Percentiles rank a stretch among this genome's conserved stretches.
Conservation (phyloP, 2,797 vertebrate species). For the Catharus ustulatus region DNA sequence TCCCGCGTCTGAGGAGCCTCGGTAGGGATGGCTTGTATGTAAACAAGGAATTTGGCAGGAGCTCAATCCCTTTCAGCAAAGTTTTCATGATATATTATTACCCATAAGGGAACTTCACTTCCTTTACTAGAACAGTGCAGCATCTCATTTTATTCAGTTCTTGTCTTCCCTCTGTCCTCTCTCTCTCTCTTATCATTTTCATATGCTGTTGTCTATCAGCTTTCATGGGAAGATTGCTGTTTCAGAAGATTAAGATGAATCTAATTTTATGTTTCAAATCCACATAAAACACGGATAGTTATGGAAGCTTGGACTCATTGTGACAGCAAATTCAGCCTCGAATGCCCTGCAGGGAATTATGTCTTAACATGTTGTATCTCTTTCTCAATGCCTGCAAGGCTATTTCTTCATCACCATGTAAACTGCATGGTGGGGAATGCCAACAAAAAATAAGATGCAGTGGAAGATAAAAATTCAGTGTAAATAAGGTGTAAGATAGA, state of each 20-base stretch:
- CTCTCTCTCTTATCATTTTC: conserved; percentile 44
- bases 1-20: background rate
- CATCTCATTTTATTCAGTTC: conserved; percentile 57
- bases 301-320: conserved; percentile 64
- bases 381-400: conserved; percentile 50
- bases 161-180: conserved; percentile 30
- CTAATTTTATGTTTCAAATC: conserved; percentile 76
- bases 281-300: conserved; percentile 70
- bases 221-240: conserved; percentile 68
- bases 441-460: conserved; percentile 60
- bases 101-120: conserved; percentile 49
- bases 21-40: background rate
- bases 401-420: conserved; percentile 65
- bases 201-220: conserved; percentile 62
- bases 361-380: conserved; percentile 67
- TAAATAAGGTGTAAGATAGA: conserved; percentile 65
- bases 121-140: background rate
- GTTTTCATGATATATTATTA: conserved; percentile 26
- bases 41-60: conserved; percentile 62
- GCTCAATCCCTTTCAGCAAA: conserved; percentile 42
- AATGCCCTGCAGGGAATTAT: conserved; percentile 65
- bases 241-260: conserved; percentile 74
- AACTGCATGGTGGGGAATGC: conserved; percentile 66
- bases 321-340: conserved; percentile 60
- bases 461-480: conserved; percentile 61